phyloP scores from a whole-genome alignment of 2,113 vertebrate species.

The Xyliphius kryptos region DNA sequence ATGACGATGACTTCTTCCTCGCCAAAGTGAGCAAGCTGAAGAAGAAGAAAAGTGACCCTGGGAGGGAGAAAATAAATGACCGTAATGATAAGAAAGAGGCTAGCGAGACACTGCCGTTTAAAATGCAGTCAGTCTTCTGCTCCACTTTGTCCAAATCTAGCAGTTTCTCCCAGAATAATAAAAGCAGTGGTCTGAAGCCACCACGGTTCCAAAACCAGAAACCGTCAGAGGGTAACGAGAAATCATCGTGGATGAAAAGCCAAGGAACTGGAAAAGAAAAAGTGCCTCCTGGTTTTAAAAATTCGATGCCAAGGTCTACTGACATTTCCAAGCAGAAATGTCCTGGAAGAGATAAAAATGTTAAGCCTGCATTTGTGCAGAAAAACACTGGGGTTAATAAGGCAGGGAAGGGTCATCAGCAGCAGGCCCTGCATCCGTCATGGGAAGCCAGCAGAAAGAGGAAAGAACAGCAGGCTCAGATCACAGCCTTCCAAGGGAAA shows the following conservation, averaged over 20 bases:
- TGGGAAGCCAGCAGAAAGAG: constrained; percentile 93
- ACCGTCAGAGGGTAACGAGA: constrained; percentile 8
- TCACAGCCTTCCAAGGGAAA: constrained; percentile 87
- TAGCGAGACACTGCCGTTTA: constrained; percentile 33
- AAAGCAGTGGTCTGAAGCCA: constrained; percentile 13
- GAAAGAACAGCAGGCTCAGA: constrained; percentile 81
- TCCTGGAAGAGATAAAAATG: constrained; percentile 16
- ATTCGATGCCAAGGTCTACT: too few relatives aligned
- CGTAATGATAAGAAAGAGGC: too few relatives aligned
- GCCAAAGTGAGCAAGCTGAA: constrained; percentile 82
- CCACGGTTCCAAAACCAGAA: constrained; percentile 47
- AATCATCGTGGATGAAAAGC: constrained; percentile 22
- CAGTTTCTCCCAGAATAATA: constrained; percentile 16
- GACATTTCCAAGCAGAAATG: constrained; percentile 1
- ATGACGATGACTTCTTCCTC: constrained; percentile 85
- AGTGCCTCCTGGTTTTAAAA: background rate
- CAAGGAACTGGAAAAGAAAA: constrained; percentile 8
- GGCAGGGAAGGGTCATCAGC: constrained; percentile 37
- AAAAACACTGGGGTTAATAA: constrained; percentile 42
- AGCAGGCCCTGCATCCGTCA: constrained; percentile 84
- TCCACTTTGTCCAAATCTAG: constrained; percentile 62
- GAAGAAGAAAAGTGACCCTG: constrained; percentile 60
- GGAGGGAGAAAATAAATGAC: constrained; percentile 34
- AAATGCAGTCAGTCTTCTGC: constrained; percentile 77
- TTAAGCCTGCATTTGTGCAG: constrained; percentile 41